Evolutionary conservation across 2,888 invertebrate species (phyloP).

Genomic region (Podotricha telesiphe): DNA sequence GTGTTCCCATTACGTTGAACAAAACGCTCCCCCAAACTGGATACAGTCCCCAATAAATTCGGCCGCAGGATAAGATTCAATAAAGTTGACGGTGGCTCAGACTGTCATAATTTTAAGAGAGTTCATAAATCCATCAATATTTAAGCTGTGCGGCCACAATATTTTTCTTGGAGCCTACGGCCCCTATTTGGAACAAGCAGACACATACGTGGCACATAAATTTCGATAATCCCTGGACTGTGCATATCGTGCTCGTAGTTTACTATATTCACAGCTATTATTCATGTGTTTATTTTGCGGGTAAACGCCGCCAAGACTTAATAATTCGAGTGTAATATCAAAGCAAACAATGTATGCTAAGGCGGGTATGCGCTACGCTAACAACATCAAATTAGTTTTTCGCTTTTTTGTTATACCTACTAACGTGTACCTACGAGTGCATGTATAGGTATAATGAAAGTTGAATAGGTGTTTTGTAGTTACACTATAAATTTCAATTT

Average conservation of each 20-base stretch:
- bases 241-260: constrained; percentile 64
- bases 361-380: constrained; percentile 46
- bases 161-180: constrained; percentile 70
- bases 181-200: constrained; percentile 49
- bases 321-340: constrained; percentile 67
- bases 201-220: constrained; percentile 76
- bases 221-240: constrained; percentile 74
- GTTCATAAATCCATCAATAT: constrained; percentile 82
- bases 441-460: background rate
- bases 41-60: constrained; percentile 71
- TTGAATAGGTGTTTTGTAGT: constrained; percentile 3
- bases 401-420: constrained; percentile 24
- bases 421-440: background rate
- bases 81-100: constrained; percentile 70
- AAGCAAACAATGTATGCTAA: constrained; percentile 58
- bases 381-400: constrained; percentile 42
- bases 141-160: constrained; percentile 77
- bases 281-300: constrained; percentile 74
- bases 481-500: background rate
- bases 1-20: constrained; percentile 50
- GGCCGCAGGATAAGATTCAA: constrained; percentile 72
- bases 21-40: constrained; percentile 63
- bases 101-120: constrained; percentile 79
- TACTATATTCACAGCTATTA: constrained; percentile 69
- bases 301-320: constrained; percentile 68